Percentiles rank a stretch among this genome's conserved stretches.
phyloP scores from a whole-genome alignment of 2,888 invertebrate genomes.

The Liodrosophila aerea region DNA sequence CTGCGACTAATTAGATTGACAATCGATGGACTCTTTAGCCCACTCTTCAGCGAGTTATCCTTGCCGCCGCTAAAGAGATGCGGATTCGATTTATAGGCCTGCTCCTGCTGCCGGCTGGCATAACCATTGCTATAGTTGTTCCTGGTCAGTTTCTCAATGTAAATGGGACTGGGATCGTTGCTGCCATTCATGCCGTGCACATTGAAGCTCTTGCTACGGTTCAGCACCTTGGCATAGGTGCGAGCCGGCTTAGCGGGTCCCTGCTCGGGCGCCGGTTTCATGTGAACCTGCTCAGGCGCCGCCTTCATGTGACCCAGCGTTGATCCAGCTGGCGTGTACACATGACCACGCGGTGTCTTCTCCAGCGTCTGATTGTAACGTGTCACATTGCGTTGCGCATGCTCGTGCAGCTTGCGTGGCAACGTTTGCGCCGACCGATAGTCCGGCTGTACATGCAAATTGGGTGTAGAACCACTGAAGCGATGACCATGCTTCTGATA shows the following conservation, averaged over 20 bases:
- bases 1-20: constrained; percentile 93
- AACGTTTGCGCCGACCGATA: constrained; percentile 89
- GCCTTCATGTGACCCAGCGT: no score
- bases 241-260: constrained; percentile 90
- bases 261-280: neutral
- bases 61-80: constrained; percentile 84
- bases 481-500: constrained; percentile 92
- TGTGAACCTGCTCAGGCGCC: neutral
- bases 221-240: constrained; percentile 88
- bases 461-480: constrained; percentile 85
- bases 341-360: neutral
- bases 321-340: no score
- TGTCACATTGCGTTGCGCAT: constrained; percentile 6
- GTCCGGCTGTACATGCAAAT: constrained; percentile 80
- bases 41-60: constrained; percentile 79
- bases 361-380: constrained; percentile 36
- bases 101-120: constrained; percentile 21
- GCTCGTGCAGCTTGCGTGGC: constrained; percentile 85
- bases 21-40: constrained; percentile 91
- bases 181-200: constrained; percentile 86
- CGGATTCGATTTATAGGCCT: constrained; percentile 90
- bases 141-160: constrained; percentile 80
- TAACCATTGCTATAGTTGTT: constrained; percentile 75
- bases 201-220: constrained; percentile 93
- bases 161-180: constrained; percentile 83